Percentiles rank a stretch among this genome's conserved stretches.
These are phyloP conservation scores for Leucoraja erinaceus DNA, from an alignment of 2,113 vertebrate genomes.

Conservation along the genomic window DNA sequence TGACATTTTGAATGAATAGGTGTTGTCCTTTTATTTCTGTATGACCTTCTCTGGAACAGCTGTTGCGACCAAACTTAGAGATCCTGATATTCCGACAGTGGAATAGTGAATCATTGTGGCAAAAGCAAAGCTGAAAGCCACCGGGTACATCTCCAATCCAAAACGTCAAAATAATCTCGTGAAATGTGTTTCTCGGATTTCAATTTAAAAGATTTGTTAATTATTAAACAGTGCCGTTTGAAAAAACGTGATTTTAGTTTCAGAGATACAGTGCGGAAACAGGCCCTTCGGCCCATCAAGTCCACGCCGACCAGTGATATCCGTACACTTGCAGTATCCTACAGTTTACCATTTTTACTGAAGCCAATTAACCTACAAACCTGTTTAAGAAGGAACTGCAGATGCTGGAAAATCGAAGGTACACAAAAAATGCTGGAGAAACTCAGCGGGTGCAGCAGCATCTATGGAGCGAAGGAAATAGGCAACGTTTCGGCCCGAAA, in stretches of 20 bases:
- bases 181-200: not conserved
- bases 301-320: too few species aligned
- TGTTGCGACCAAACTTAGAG: slow-evolving; percentile 46
- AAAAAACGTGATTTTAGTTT: not conserved
- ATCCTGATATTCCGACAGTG: slow-evolving; percentile 30
- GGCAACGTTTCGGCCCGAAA: too few species aligned
- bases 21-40: slow-evolving; percentile 52
- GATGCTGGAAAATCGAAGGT: too few species aligned
- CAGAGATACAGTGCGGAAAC: too few species aligned
- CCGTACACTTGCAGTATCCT: too few species aligned
- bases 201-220: slow-evolving; percentile 17
- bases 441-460: too few species aligned
- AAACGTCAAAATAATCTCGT: not conserved
- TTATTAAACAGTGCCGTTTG: not conserved
- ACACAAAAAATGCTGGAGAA: too few species aligned
- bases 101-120: slow-evolving; percentile 21
- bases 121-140: slow-evolving; percentile 12
- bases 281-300: too few species aligned
- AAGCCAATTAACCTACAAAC: too few species aligned
- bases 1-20: slow-evolving; percentile 53
- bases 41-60: slow-evolving; percentile 49
- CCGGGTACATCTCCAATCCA: not conserved
- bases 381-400: too few species aligned
- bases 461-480: too few species aligned
- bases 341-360: too few species aligned